Percentiles rank a stretch among this genome's conserved stretches.
phyloP scores from a whole-genome alignment of 2,797 vertebrate species.

The Neopelma chrysocephalum region DNA sequence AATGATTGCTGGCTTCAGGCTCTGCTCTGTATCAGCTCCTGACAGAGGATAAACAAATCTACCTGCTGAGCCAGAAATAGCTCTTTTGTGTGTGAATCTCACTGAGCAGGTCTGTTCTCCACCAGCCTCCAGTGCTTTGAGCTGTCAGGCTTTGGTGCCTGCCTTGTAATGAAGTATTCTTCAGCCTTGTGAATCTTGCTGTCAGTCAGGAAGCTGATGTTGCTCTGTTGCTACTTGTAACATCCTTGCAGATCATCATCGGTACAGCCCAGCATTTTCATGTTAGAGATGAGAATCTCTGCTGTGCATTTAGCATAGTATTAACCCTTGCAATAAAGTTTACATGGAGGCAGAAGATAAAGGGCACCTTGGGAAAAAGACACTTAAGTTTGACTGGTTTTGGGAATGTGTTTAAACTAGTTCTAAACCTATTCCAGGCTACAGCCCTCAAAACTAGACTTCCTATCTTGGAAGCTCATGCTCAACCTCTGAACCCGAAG shows the following conservation, averaged over 20 bases:
- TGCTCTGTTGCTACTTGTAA: not conserved
- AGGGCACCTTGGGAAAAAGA: not conserved
- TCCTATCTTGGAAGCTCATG: not conserved
- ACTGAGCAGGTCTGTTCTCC: not conserved
- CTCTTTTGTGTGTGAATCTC: not conserved
- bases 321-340: not conserved
- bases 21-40: not conserved
- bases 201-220: not conserved
- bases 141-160: not conserved
- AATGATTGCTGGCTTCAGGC: not conserved
- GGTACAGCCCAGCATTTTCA: not conserved
- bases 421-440: not conserved
- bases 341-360: not conserved
- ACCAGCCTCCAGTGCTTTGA: not conserved
- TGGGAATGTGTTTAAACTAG: not conserved
- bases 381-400: not conserved
- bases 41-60: not conserved
- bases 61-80: not conserved
- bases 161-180: not conserved
- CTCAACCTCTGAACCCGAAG: not conserved
- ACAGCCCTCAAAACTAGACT: not conserved
- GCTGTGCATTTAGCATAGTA: not conserved
- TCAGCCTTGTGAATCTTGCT: not conserved
- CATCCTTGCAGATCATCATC: not conserved
- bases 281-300: not conserved